phyloP scores from a whole-genome alignment of 30 jellyfish, hydroid and myxozoan species.

The Aurelia sp. region DNA sequence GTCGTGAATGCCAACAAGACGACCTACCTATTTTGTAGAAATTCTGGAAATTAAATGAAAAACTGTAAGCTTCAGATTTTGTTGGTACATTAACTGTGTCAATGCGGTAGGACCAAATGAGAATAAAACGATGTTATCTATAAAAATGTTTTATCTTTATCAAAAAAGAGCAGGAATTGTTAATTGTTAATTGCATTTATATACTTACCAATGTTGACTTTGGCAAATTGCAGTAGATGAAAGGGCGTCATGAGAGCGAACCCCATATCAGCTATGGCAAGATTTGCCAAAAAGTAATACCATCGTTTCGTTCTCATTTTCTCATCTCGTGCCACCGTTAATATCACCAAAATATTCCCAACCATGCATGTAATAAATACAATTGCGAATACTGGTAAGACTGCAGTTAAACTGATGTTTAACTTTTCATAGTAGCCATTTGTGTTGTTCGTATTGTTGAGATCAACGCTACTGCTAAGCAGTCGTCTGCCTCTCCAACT shows the following conservation, averaged over 20 bases:
- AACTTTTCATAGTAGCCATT: slow-evolving; percentile 1
- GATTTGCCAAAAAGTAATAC: slow-evolving; percentile 26
- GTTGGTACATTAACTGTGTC: no score
- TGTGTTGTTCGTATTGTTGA: neutral
- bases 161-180: no score
- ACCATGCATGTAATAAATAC: slow-evolving; percentile 22
- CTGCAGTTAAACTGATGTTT: slow-evolving; percentile 12
- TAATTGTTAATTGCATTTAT: no score
- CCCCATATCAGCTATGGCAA: slow-evolving; percentile 41
- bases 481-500: no score
- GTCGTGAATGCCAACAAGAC: no score
- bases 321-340: slow-evolving; percentile 7
- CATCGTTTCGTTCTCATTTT: slow-evolving; percentile 42
- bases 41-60: no score
- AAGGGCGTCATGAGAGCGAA: slow-evolving; percentile 38
- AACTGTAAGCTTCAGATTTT: no score
- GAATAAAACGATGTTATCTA: no score
- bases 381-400: slow-evolving; percentile 2
- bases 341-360: slow-evolving; percentile 26
- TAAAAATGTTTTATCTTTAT: no score
- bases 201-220: slow-evolving; percentile 17
- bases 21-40: no score
- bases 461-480: no score
- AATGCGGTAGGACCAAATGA: no score
- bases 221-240: slow-evolving; percentile 35